These are phyloP conservation scores for Coelinius sp. DNA, from an alignment of 2,888 invertebrate species.

Conservation along the genomic window DNA sequence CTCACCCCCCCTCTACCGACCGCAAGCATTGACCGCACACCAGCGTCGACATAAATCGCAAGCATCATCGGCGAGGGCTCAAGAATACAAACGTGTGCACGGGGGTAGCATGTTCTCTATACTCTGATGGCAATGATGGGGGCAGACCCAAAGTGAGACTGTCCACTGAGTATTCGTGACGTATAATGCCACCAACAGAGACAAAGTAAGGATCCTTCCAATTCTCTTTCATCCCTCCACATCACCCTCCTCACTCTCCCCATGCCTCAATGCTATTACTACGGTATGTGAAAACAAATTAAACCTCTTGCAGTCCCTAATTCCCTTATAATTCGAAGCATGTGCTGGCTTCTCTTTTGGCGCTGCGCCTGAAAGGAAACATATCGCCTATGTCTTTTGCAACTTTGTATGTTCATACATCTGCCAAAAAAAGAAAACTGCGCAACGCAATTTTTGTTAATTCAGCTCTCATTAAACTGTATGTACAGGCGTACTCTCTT, in stretches of 20 bases:
- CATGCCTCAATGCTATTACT: background rate
- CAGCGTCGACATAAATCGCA: conserved; percentile 46
- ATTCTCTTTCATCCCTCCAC: conserved; percentile 38
- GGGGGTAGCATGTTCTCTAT: conserved; percentile 11
- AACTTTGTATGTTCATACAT: conserved; percentile 28
- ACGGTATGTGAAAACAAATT: conserved; percentile 41
- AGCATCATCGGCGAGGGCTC: conserved; percentile 24
- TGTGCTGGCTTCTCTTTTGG: conserved; percentile 29
- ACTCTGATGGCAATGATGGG: conserved; percentile 38
- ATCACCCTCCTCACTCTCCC: conserved; percentile 18
- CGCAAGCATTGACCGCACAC: conserved; percentile 43
- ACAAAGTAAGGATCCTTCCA: conserved; percentile 33
- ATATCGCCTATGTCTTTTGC: background rate
- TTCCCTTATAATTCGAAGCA: conserved; percentile 37
- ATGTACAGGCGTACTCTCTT: background rate
- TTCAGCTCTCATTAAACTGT: conserved; percentile 4
- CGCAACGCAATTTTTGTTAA: background rate
- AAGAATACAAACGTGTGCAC: background rate
- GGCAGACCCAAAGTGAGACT: conserved; percentile 28
- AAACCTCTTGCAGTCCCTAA: conserved; percentile 41
- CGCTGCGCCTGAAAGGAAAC: conserved; percentile 5
- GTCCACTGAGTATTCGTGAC: conserved; percentile 5
- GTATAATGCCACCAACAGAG: background rate
- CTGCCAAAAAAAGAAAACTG: background rate
- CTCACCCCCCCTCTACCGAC: conserved; percentile 30